Evolutionary conservation across 1,140 invertebrate species (phyloP).

Genomic region (Centruroides vittatus): DNA sequence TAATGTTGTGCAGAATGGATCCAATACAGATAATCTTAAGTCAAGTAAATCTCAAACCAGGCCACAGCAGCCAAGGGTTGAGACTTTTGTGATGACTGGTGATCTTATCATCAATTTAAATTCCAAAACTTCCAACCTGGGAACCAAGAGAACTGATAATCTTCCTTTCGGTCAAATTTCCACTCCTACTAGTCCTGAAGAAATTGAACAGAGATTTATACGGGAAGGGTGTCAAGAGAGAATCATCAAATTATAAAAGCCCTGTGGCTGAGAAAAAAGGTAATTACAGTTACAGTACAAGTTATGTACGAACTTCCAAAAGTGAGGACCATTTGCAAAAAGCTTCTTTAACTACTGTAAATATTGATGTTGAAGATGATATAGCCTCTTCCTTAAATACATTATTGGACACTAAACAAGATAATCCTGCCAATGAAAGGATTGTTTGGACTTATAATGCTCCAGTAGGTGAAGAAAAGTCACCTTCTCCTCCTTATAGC

Average conservation of each 20-base stretch:
- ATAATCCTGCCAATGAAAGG: slow-evolving; percentile 35
- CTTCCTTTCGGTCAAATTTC: slow-evolving; percentile 33
- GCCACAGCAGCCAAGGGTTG: slow-evolving; percentile 39
- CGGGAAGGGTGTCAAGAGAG: slow-evolving; percentile 5
- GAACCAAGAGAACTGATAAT: slow-evolving; percentile 46
- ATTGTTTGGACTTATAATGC: slow-evolving; percentile 87
- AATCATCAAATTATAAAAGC: slow-evolving; percentile 1
- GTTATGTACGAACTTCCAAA: slow-evolving; percentile 57
- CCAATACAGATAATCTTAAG: neutral
- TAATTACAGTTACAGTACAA: slow-evolving; percentile 24
- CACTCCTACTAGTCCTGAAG: slow-evolving; percentile 63
- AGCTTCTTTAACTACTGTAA: slow-evolving; percentile 59
- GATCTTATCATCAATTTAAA: slow-evolving; percentile 68
- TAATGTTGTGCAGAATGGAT: no score
- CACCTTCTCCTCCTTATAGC: slow-evolving; percentile 34
- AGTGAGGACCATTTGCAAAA: slow-evolving; percentile 69
- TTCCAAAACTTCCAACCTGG: slow-evolving; percentile 34
- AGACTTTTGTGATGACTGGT: slow-evolving; percentile 95
- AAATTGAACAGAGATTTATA: slow-evolving; percentile 35
- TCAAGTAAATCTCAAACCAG: slow-evolving; percentile 10
- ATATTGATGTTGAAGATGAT: slow-evolving; percentile 72
- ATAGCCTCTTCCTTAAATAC: slow-evolving; percentile 81
- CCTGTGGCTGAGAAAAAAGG: slow-evolving; percentile 19
- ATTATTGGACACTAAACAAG: slow-evolving; percentile 50
- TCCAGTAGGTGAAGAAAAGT: slow-evolving; percentile 31